Base-by-base conservation (phyloP, 2,797 vertebrate genomes). In the Cyclopterus lumpus region DNA sequence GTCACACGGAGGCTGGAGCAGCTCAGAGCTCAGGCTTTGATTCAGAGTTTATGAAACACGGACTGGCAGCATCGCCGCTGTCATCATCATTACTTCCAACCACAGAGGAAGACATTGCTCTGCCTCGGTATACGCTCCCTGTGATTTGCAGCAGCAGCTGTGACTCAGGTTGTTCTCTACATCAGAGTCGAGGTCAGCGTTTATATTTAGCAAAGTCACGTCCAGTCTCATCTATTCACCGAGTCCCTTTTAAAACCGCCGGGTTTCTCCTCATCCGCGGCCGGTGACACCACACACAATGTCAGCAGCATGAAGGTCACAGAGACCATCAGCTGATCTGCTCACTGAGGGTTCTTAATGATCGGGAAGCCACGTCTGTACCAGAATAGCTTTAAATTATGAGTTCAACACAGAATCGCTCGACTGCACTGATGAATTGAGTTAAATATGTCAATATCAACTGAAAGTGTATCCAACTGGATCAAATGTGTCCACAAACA, bases 141-240 rank as follows among this genome's bases (percentile, higher is more conserved):
- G 57, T 65, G 54, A 55, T 68, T 55, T 20, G 8, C 34, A 67
- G 5, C 15, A 42, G 38, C 49, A 10, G 57, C 57, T 48, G 54
- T 80, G 80, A 73, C 58, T 85, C 73, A 77, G 62, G 40, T 77
- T 62, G 54, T 74, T 75, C 48, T 73, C 70, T 64, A 71, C 51
- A 24, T 69, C 73, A 32, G 59, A 10, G 2, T 10, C 26, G 18
- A 73, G 66, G 76, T 73, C 57, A 48, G 26, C 36, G 40, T 75
- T 67, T 75, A 75, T 59, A 75, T 83, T 51, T 78, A 75, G 67
- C 65, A 10, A 42, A 26, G 60, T 66, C 42, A 14, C 0, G 20
- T 75, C 74, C 11, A 14, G 14, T 61, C 22, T 8, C 54, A 82
- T 86, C 36, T 51, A 53, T 10, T 82, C 70, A 79, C n/a, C 61